These are phyloP conservation scores for Oryzias javanicus DNA, from an alignment of 2,113 vertebrate species.

Conservation along the genomic window DNA sequence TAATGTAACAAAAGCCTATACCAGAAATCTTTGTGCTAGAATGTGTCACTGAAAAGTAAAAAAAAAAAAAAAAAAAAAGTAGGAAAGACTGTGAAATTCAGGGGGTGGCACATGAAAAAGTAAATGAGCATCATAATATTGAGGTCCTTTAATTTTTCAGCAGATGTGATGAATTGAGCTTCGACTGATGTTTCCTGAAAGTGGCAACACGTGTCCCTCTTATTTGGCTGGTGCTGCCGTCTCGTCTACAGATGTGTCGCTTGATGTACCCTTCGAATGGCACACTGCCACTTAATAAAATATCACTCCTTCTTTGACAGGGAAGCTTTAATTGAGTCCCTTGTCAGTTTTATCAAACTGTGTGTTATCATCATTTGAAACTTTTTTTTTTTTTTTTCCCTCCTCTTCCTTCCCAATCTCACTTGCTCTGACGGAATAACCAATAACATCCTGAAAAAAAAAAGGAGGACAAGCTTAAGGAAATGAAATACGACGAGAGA, in stretches of 20 bases:
- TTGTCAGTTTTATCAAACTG: slow-evolving; percentile 86
- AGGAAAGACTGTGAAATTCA: slow-evolving; percentile 51
- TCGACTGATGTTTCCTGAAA: slow-evolving; percentile 82
- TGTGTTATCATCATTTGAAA: slow-evolving; percentile 80
- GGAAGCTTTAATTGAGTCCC: slow-evolving; percentile 84
- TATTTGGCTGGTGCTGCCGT: slow-evolving; percentile 69
- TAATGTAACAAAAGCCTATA: slow-evolving; percentile 52
- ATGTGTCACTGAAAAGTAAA: slow-evolving; percentile 43
- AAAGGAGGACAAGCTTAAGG: slow-evolving; percentile 25
- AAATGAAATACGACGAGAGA: slow-evolving; percentile 39
- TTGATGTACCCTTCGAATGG: slow-evolving; percentile 78
- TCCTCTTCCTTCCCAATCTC: slow-evolving; percentile 39
- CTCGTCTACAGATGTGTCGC: slow-evolving; percentile 80
- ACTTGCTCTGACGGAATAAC: slow-evolving; percentile 73
- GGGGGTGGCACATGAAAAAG: slow-evolving; percentile 64
- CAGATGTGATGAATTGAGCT: slow-evolving; percentile 77
- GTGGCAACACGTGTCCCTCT: slow-evolving; percentile 81
- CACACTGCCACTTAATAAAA: slow-evolving; percentile 82
- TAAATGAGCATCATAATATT: slow-evolving; percentile 74
- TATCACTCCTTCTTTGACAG: slow-evolving; percentile 81
- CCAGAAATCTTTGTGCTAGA: slow-evolving; percentile 39
- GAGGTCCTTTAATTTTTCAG: slow-evolving; percentile 75
- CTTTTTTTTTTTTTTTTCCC: slow-evolving; percentile 62
- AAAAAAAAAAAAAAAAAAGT: slow-evolving; percentile 24
- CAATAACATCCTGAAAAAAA: slow-evolving; percentile 49